Conservation (phyloP, 2,888 invertebrate species). For the Meteorus cinctellus region DNA sequence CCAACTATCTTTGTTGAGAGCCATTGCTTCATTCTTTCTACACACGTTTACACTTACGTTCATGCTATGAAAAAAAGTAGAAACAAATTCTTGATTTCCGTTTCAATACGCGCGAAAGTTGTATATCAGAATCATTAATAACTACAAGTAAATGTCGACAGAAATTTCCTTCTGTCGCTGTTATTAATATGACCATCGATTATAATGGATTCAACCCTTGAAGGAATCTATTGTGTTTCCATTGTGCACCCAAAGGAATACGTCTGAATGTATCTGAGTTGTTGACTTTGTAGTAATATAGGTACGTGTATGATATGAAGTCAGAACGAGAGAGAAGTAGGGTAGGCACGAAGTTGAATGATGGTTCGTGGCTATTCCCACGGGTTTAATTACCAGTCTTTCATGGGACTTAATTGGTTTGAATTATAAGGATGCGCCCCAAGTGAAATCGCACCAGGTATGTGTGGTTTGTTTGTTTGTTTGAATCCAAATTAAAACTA, state of each 20-base stretch:
- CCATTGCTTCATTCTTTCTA: slow-evolving; percentile 2
- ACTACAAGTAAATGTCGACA: too few species aligned
- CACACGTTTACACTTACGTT: too few species aligned
- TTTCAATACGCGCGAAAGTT: not conserved
- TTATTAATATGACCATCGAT: not conserved
- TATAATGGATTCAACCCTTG: not conserved
- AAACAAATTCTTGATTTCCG: not conserved
- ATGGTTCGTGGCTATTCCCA: slow-evolving; percentile 57
- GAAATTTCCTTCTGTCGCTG: not conserved
- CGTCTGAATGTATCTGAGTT: not conserved
- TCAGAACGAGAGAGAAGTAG: slow-evolving; percentile 45
- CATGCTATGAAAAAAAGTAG: not conserved
- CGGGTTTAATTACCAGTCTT: slow-evolving; percentile 65
- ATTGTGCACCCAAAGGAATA: not conserved
- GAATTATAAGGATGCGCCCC: slow-evolving; percentile 52
- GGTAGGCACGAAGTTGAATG: slow-evolving; percentile 51
- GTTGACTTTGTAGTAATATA: not conserved
- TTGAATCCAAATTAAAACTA: slow-evolving; percentile 2
- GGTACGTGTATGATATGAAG: not conserved
- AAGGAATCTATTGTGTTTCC: not conserved
- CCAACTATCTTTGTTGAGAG: slow-evolving; percentile 9
- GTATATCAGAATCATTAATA: not conserved
- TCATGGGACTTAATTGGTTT: slow-evolving; percentile 60
- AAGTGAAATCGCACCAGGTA: slow-evolving; percentile 50
- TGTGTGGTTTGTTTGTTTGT: slow-evolving; percentile 6